A percentile compares a stretch with the other conserved stretches of the same genome.
Evolutionary conservation across 2,113 vertebrate species (phyloP).

Genomic region (Ophthalmolycus amberensis): DNA sequence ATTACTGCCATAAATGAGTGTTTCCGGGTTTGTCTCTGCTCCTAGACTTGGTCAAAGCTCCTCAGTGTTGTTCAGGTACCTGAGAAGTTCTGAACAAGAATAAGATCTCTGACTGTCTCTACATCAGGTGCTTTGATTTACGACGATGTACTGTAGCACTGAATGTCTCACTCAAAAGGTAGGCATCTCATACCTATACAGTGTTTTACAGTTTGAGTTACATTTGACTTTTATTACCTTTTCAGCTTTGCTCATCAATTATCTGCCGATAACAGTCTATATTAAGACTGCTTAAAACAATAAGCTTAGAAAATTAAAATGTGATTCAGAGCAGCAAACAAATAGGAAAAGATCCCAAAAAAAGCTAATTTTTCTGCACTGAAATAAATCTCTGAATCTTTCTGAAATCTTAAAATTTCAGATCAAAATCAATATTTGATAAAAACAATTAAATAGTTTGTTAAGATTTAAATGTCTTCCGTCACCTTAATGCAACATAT

Average conservation of each 20-base stretch:
- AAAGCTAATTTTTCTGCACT: neutral
- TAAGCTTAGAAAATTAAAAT: neutral
- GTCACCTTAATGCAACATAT: neutral
- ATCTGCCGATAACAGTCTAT: neutral
- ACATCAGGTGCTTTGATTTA: neutral
- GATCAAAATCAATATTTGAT: neutral
- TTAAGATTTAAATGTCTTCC: neutral
- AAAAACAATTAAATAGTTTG: neutral
- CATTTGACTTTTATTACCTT: neutral
- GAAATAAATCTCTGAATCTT: neutral
- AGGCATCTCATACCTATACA: neutral
- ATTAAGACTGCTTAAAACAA: neutral
- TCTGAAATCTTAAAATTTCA: neutral
- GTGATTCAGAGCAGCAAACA: no score
- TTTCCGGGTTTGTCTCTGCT: slow-evolving; percentile 68
- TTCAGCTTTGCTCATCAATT: neutral
- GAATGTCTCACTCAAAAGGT: neutral
- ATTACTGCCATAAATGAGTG: neutral
- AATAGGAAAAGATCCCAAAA: neutral
- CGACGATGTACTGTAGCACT: neutral
- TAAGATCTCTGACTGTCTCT: slow-evolving; percentile 72
- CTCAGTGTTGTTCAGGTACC: slow-evolving; percentile 76
- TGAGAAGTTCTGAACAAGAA: slow-evolving; percentile 85
- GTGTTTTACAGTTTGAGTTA: neutral
- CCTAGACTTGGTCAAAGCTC: slow-evolving; percentile 87